phyloP scores from a whole-genome alignment of 2,888 invertebrate genomes.

The Resseliella maxima region DNA sequence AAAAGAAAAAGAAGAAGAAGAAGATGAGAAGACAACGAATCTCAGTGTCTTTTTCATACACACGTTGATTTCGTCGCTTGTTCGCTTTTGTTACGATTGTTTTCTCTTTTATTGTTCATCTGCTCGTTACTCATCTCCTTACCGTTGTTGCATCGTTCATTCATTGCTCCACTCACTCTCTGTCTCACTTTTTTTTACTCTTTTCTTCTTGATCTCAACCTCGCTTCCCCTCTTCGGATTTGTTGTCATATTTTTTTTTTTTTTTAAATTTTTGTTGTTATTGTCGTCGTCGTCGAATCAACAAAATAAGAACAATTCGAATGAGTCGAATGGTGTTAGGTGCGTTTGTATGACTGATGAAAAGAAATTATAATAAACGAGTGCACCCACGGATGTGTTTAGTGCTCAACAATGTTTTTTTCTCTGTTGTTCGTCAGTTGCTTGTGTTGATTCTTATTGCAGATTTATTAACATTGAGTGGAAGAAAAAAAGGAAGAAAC shows the following conservation, averaged over 20 bases:
- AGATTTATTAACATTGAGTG: constrained; percentile 23
- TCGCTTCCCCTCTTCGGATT: neutral
- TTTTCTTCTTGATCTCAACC: too few relatives aligned
- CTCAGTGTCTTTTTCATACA: constrained; percentile 44
- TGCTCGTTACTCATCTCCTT: constrained; percentile 35
- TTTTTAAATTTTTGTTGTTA: neutral
- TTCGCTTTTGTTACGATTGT: constrained; percentile 39
- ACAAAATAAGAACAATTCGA: constrained; percentile 37
- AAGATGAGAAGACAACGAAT: neutral
- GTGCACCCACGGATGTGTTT: constrained; percentile 45
- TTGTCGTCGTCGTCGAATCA: neutral
- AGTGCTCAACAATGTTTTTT: constrained; percentile 34
- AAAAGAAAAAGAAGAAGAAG: neutral
- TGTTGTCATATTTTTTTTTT: neutral
- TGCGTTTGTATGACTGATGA: constrained; percentile 51
- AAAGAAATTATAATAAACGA: constrained; percentile 53
- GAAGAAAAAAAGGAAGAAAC: neutral
- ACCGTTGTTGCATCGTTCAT: neutral
- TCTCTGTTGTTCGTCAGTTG: constrained; percentile 14
- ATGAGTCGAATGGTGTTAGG: constrained; percentile 9
- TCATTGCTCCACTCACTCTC: too few relatives aligned
- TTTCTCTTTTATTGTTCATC: constrained; percentile 26
- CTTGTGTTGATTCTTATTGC: constrained; percentile 35
- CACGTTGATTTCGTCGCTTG: constrained; percentile 41
- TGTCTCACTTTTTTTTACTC: neutral